A percentile compares a stretch with the other conserved stretches of the same genome.
phyloP scores from a whole-genome alignment of 2,888 invertebrate species.

The Pollenia angustigena region DNA sequence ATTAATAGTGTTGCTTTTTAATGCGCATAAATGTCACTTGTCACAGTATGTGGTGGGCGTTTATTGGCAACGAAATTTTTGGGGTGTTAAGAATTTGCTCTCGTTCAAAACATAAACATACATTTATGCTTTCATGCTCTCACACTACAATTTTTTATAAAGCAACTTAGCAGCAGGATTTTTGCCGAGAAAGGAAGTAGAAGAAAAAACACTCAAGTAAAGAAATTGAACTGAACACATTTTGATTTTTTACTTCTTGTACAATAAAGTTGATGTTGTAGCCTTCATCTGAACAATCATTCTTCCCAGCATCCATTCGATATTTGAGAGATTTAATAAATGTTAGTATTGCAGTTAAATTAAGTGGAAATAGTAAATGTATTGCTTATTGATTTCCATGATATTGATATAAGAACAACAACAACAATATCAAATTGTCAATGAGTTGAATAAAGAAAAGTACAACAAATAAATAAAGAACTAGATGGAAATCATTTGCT shows the following conservation, averaged over 20 bases:
- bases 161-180: conserved; percentile 36
- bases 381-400: conserved; percentile 73
- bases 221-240: conserved; percentile 48
- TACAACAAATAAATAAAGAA: conserved; percentile 46
- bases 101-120: not conserved
- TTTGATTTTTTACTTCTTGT: conserved; percentile 60
- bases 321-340: conserved; percentile 71
- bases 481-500: conserved; percentile 64
- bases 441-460: conserved; percentile 28
- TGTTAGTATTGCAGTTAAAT: conserved; percentile 74
- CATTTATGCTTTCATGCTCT: conserved; percentile 7
- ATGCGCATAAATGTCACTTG: conserved; percentile 74
- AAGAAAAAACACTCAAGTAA: not conserved
- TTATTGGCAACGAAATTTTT: conserved; percentile 59
- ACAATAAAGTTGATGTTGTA: conserved; percentile 22
- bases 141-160: conserved; percentile 25
- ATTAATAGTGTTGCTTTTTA: conserved; percentile 70
- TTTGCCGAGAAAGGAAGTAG: not conserved
- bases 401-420: conserved; percentile 60
- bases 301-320: conserved; percentile 50
- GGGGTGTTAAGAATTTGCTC: conserved; percentile 30
- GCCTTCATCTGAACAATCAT: conserved; percentile 14
- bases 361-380: conserved; percentile 74
- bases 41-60: conserved; percentile 73
- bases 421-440: conserved; percentile 7